Evolutionary conservation across 2,797 vertebrate genomes (phyloP).

Genomic region (Sebastes itinus): DNA sequence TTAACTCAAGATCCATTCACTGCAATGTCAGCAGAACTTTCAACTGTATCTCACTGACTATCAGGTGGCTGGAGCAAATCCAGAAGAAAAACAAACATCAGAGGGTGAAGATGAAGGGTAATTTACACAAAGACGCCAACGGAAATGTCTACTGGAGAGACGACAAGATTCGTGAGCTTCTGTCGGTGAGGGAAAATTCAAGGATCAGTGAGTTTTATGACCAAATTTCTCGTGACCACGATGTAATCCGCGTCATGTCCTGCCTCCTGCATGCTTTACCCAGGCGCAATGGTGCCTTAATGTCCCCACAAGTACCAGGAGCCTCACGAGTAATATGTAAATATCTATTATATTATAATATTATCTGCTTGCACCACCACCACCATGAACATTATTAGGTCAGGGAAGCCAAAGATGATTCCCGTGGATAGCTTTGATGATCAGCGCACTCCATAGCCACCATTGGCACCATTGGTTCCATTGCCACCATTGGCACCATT

Average conservation of each 20-base stretch:
- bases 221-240: neutral
- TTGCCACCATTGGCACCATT: too few species aligned
- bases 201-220: neutral
- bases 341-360: neutral
- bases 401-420: neutral
- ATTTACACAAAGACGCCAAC: too few species aligned
- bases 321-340: neutral
- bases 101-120: neutral
- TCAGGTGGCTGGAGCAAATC: too few species aligned
- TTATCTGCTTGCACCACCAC: neutral
- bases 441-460: too few species aligned
- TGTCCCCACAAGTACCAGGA: too few species aligned
- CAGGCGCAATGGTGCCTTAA: too few species aligned
- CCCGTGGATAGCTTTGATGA: accelerated
- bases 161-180: too few species aligned
- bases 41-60: neutral
- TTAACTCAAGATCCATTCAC: neutral
- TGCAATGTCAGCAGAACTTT: neutral
- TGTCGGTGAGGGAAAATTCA: neutral
- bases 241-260: too few species aligned
- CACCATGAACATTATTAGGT: neutral
- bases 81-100: neutral
- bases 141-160: too few species aligned
- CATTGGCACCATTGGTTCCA: too few species aligned
- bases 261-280: too few species aligned